These are phyloP conservation scores for Fratercula arctica DNA, from an alignment of 2,797 vertebrate genomes.

Conservation along the genomic window DNA sequence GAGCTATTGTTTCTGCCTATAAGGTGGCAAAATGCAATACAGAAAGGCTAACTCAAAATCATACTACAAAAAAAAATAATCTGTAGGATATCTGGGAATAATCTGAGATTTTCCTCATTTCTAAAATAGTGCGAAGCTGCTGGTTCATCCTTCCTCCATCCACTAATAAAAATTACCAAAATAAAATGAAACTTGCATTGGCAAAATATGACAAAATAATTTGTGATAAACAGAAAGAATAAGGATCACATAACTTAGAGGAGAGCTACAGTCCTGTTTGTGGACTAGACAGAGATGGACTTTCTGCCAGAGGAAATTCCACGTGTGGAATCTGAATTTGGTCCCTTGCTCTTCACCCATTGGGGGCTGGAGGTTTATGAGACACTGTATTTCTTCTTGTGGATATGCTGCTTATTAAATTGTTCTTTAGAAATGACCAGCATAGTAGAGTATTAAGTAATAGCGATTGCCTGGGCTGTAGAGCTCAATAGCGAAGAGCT, in stretches of 20 bases:
- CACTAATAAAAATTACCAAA: neutral
- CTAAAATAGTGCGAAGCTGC: neutral
- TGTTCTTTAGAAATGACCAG: neutral
- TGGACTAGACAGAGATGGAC: neutral
- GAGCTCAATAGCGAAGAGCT: neutral
- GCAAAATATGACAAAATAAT: neutral
- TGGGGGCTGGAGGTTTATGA: neutral
- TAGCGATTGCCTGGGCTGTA: neutral
- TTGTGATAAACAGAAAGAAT: neutral
- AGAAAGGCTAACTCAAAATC: neutral
- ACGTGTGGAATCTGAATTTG: neutral
- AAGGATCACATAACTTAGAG: neutral
- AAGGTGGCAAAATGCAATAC: neutral
- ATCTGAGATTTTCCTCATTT: neutral
- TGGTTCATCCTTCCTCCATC: neutral
- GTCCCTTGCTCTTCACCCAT: neutral
- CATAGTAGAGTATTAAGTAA: neutral
- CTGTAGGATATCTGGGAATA: neutral
- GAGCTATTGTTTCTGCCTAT: neutral
- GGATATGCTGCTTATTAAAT: neutral
- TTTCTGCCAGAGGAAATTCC: neutral
- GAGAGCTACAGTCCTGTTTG: neutral
- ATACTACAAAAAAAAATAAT: neutral
- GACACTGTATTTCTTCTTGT: neutral
- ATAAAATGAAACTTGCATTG: neutral